These are phyloP conservation scores for Scaptomyza cyrtandrae DNA, from an alignment of 2,888 invertebrate species.

Conservation along the genomic window DNA sequence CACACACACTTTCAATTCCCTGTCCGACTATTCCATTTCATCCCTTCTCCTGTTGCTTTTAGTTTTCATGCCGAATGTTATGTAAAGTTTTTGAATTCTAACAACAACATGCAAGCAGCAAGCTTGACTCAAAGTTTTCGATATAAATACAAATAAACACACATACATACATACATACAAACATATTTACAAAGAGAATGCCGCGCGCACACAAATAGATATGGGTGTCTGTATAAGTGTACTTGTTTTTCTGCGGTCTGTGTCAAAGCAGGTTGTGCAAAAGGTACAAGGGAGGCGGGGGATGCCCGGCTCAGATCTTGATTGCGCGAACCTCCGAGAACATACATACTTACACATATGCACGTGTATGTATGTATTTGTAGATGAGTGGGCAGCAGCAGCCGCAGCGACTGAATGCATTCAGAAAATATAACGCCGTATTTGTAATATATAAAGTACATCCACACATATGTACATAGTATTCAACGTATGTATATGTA, in stretches of 20 bases:
- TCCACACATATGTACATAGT: constrained; percentile 1
- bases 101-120: constrained; percentile 57
- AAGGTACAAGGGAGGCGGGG: not conserved
- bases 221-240: constrained; percentile 7
- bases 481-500: not conserved
- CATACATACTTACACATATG: constrained; percentile 3
- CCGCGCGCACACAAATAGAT: constrained; percentile 2
- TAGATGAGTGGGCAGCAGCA: constrained; percentile 38
- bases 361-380: not conserved
- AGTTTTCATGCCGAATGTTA: constrained; percentile 47
- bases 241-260: constrained; percentile 33
- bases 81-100: constrained; percentile 71
- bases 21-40: not conserved
- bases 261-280: constrained; percentile 21
- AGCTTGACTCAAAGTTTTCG: constrained; percentile 62
- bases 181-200: constrained; percentile 5
- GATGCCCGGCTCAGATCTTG: constrained; percentile 47
- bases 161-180: not conserved
- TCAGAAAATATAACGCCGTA: constrained; percentile 17
- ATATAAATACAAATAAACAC: constrained; percentile 37
- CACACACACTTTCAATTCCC: not conserved
- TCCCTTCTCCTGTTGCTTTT: constrained; percentile 33
- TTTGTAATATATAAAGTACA: constrained; percentile 17
- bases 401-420: constrained; percentile 26
- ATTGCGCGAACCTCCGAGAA: constrained; percentile 35